phyloP scores from a whole-genome alignment of 1,140 invertebrate species.

The Trichogramma pretiosum region DNA sequence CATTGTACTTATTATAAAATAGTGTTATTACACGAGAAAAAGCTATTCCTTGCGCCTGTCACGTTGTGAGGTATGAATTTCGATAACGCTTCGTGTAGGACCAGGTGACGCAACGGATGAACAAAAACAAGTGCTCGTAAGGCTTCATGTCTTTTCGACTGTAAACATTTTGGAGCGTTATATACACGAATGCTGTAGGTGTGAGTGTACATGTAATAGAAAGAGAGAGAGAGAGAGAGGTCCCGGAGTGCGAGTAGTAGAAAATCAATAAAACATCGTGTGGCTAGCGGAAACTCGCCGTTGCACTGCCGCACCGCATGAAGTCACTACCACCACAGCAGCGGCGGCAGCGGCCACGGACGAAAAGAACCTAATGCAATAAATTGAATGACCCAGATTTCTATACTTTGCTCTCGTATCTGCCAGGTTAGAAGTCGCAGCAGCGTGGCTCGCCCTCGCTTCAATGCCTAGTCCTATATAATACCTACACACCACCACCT shows the following conservation, averaged over 20 bases:
- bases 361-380: slow-evolving; percentile 20
- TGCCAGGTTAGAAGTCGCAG: neutral
- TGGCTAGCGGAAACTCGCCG: neutral
- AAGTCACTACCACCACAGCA: neutral
- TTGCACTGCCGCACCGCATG: neutral
- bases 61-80: no score
- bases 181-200: neutral
- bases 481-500: neutral
- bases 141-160: no score
- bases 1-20: no score
- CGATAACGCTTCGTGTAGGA: slow-evolving; percentile 1
- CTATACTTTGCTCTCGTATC: neutral
- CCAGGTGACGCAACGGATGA: no score
- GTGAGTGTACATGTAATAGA: no score
- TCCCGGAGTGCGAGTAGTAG: neutral
- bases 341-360: neutral
- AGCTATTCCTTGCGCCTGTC: no score
- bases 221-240: neutral
- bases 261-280: slow-evolving; percentile 20
- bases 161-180: slow-evolving; percentile 5
- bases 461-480: no score
- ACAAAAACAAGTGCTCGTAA: neutral
- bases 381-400: slow-evolving; percentile 20
- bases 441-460: neutral
- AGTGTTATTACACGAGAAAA: no score